Evolutionary conservation across 2,888 invertebrate species (phyloP), one percentile per base, ranked within the genome.

Genomic region (Phaedon cochleariae): DNA sequence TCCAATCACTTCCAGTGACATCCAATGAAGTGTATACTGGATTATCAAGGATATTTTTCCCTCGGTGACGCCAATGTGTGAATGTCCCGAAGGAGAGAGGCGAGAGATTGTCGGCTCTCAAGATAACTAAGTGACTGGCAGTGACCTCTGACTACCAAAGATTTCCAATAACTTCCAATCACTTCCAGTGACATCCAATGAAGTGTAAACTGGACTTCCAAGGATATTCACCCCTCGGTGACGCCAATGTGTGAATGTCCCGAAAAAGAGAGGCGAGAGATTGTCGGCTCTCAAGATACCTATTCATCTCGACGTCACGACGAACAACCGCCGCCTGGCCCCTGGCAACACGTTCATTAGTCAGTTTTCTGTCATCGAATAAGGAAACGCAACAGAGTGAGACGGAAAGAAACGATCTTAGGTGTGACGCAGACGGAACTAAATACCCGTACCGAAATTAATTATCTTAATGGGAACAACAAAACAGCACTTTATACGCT

Each of bases 401-500:
- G 17, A 41, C 18, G 46, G 46, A 34, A 15, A 37, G 48, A 59
- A 31, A 10, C n/a, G 9, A 22, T 31, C 18, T 9, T 31, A 21
- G 51, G 59, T 31, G 48, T 29, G 34, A 54, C 29, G 46, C n/a
- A 64, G 52, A 52, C 48, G 34, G 34, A 34, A 57, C 53, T 57
- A n/a, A 58, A 60, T 67, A 58, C 57, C 63, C 61, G 53, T 62
- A 62, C 66, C 70, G 62, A 68, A 70, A 68, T 68, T 70, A 70
- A 70, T 70, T 70, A 70, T 62, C 57, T 58, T 66, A 70, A 70
- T 68, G 68, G 68, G 61, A 63, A 65, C 63, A 65, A 63, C 65
- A 65, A 65, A 65, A 64, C 65, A 61, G 63, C 63, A 63, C n/a
- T n/a, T n/a, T n/a, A n/a, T n/a, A n/a, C n/a, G n/a, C n/a, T n/a